Evolutionary conservation across 2,797 vertebrate species (phyloP).

Genomic region (Micropoecilia bifurca): DNA sequence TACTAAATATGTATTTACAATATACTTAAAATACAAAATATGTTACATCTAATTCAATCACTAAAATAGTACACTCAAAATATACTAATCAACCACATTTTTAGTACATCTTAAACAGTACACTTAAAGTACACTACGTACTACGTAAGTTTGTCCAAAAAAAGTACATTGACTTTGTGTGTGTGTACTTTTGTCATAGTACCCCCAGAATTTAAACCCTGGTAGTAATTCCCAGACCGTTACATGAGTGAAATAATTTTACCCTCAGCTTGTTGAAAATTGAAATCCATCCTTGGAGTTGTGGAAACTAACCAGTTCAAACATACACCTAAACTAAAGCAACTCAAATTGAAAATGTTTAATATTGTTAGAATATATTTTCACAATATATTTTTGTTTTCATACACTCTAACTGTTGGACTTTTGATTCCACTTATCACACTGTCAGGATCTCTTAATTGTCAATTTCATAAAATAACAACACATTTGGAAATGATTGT

Average conservation of each 20-base stretch:
- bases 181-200: no score
- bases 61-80: no score
- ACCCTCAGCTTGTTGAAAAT: not conserved
- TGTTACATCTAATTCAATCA: no score
- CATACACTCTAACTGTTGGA: not conserved
- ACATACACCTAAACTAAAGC: not conserved
- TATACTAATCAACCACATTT: no score
- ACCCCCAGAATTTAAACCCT: no score
- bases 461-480: not conserved
- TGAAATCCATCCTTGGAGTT: not conserved
- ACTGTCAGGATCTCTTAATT: not conserved
- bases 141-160: no score
- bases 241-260: not conserved
- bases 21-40: no score
- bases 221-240: no score
- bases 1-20: no score
- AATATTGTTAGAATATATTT: not conserved
- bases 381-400: not conserved
- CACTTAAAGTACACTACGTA: no score
- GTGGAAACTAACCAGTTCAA: not conserved
- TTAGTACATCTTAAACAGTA: no score
- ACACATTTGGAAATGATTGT: slow-evolving; percentile 15
- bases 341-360: not conserved
- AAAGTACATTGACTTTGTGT: no score
- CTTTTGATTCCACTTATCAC: not conserved